These are phyloP conservation scores for Aplochiton taeniatus DNA, from an alignment of 2,797 vertebrate genomes.

Conservation along the genomic window DNA sequence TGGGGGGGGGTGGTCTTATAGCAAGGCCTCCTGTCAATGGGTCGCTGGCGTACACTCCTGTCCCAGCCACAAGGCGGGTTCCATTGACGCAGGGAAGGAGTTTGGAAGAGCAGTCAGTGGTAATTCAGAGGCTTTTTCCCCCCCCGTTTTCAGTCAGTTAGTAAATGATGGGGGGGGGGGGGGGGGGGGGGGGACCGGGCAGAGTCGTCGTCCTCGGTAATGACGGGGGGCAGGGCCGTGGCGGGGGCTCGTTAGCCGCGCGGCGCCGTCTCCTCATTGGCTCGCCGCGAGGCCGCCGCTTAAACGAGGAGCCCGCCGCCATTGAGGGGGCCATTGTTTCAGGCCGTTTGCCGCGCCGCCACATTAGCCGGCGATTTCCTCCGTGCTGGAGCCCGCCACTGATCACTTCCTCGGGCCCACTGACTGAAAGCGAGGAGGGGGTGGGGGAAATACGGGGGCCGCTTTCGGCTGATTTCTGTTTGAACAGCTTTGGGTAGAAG, in stretches of 20 bases:
- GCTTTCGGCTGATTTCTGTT: conserved; percentile 25
- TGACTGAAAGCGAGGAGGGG: too few relatives aligned
- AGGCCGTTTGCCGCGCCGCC: not conserved
- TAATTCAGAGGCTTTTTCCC: conserved; percentile 34
- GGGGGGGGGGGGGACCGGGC: conserved; percentile 25
- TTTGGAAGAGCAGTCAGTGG: conserved; percentile 35
- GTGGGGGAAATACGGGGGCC: not conserved
- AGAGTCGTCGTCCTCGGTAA: conserved; percentile 28
- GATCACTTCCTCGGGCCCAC: not conserved
- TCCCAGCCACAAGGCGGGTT: conserved; percentile 49
- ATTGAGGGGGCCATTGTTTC: not conserved
- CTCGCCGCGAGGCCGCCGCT: too few relatives aligned
- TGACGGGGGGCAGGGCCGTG: conserved; percentile 3
- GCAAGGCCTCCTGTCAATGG: conserved; percentile 65
- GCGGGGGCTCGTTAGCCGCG: not conserved
- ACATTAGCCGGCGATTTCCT: not conserved
- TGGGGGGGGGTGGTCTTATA: too few relatives aligned
- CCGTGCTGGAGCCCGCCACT: not conserved
- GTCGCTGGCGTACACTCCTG: conserved; percentile 66
- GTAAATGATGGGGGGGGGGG: conserved; percentile 29
- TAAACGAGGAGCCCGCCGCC: conserved; percentile 5
- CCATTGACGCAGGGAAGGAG: conserved; percentile 40
- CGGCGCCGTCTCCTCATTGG: too few relatives aligned
- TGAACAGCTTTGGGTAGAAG: conserved; percentile 8
- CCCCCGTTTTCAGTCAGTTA: conserved; percentile 47